These are phyloP conservation scores for Steatornis caripensis DNA, from an alignment of 2,113 vertebrate genomes.

Conservation along the genomic window DNA sequence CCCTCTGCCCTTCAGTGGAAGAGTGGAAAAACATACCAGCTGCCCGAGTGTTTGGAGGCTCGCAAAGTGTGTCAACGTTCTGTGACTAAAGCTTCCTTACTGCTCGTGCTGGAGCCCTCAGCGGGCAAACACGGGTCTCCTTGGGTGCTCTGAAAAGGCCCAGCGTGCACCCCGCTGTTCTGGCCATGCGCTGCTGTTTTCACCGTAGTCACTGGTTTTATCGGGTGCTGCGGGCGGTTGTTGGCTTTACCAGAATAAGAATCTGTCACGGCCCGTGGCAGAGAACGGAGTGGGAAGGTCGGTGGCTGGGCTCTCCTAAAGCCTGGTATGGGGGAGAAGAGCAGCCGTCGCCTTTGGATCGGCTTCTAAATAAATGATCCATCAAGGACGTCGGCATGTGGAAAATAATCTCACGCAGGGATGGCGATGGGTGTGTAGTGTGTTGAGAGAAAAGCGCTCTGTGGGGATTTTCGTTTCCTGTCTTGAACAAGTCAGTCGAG, in stretches of 20 bases:
- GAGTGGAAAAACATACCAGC: not conserved
- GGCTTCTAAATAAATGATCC: not conserved
- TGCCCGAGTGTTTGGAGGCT: not conserved
- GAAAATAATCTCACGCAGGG: too few species aligned
- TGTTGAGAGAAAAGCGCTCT: not conserved
- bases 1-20: not conserved
- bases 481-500: too few species aligned
- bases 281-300: too few species aligned
- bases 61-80: not conserved
- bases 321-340: not conserved
- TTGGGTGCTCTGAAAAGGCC: not conserved
- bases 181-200: not conserved
- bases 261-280: not conserved
- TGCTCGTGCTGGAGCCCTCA: too few species aligned
- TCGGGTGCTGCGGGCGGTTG: too few species aligned
- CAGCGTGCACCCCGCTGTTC: not conserved
- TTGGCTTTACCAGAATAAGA: not conserved
- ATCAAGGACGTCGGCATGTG: too few species aligned
- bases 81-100: not conserved
- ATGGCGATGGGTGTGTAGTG: not conserved
- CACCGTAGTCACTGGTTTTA: not conserved
- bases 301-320: not conserved
- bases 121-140: not conserved
- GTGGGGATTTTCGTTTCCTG: not conserved
- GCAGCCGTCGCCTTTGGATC: not conserved